Evolutionary conservation across 1,140 invertebrate genomes (phyloP), one percentile per base, ranked within the genome.

Genomic region (Aphaenogaster ashmeadi): DNA sequence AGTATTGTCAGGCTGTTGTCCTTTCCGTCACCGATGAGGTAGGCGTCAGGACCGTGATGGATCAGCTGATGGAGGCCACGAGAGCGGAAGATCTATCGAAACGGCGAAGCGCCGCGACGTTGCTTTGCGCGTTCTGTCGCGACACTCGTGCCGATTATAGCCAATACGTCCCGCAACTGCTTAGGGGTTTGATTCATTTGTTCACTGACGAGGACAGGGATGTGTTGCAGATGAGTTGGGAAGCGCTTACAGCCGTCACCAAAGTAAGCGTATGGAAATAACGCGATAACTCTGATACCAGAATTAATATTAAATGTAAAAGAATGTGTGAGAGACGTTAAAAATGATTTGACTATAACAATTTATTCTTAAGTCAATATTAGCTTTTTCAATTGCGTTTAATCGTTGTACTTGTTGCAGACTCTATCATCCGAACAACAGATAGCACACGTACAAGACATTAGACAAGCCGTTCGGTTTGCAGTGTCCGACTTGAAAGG

Each of bases 1-100:
- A 98, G 91, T 98, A 99, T 94, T 99, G 99, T 94, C 97, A 99
- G 94, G 97, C 98, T 58, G 99, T 99, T 7, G 97, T 99, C 67
- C 95, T 99, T 86, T 99, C 99, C 0, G 98, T 99, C 3, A 96
- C 96, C 0, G 98, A 99, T 93, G 98, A 99, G 93, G 96, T 97
- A 62, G 99, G 98, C 36, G 97, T 99, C 1, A 96, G 98, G 71
- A 97, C 97, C 62, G 97, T 99, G 8, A 97, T 99, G 95, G 98
- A 99, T 94, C 98, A 98, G 87, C 95, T 99, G n/a, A 96, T 99
- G 94, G 97, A 98, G 87, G 97, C 97, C 4, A 97, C 97, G 0
- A 97, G 97, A 92, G 96, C 97, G 15, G 96, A 97, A 18, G 96
- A 97, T 87, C 94, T 96, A 15, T 96, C 96, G 11, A 96, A 97